These are phyloP conservation scores for Arvicola amphibius DNA, from an alignment of 2,797 vertebrate genomes.

Conservation along the genomic window DNA sequence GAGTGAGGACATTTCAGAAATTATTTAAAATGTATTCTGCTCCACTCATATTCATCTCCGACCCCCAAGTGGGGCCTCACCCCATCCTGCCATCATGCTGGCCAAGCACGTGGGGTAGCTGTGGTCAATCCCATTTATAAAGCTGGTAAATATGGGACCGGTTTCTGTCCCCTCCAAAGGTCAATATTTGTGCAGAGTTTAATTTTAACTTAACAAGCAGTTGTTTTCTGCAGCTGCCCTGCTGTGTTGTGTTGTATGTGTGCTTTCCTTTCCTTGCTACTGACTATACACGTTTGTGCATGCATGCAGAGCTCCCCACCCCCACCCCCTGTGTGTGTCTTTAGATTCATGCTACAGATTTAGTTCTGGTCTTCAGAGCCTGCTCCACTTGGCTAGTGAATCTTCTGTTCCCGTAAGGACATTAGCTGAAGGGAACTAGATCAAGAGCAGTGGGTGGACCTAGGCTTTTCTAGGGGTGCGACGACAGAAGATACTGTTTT, in stretches of 20 bases:
- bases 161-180: conserved; percentile 90
- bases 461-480: background rate
- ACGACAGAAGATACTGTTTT: background rate
- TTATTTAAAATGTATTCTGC: conserved; percentile 74
- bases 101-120: conserved; percentile 84
- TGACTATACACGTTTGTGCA: conserved; percentile 36
- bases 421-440: background rate
- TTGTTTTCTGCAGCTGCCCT: conserved; percentile 88
- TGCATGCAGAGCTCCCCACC: background rate
- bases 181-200: conserved; percentile 92
- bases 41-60: conserved; percentile 73
- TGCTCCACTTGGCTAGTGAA: background rate
- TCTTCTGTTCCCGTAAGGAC: conserved; percentile 9
- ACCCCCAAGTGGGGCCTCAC: conserved; percentile 73
- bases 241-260: conserved; percentile 77
- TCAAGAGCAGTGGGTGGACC: background rate
- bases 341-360: conserved; percentile 35
- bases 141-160: conserved; percentile 89
- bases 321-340: background rate
- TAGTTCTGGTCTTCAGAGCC: conserved; percentile 41
- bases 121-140: conserved; percentile 91
- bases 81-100: conserved; percentile 77
- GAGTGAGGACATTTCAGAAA: conserved; percentile 68
- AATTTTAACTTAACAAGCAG: conserved; percentile 91
- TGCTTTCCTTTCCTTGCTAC: conserved; percentile 69